phyloP scores from a whole-genome alignment of 2,888 invertebrate genomes.

The Chalcosyrphus nemorum region DNA sequence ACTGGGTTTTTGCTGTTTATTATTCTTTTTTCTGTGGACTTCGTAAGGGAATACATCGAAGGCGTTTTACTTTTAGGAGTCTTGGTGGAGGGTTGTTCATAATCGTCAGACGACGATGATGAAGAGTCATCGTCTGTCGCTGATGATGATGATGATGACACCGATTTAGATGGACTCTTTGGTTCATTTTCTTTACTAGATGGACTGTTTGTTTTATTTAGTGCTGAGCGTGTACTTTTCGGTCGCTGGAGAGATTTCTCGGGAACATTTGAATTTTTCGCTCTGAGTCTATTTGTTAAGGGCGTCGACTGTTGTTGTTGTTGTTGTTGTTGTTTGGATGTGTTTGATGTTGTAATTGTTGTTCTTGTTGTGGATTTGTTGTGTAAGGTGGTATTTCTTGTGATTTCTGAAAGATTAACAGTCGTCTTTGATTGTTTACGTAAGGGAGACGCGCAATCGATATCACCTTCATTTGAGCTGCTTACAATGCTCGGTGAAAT shows the following conservation, averaged over 20 bases:
- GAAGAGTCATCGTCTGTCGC: not conserved
- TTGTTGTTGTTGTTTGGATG: too few relatives aligned
- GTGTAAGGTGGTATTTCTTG: not conserved
- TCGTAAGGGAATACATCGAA: not conserved
- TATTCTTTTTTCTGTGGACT: constrained; percentile 4
- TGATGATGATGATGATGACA: constrained; percentile 16
- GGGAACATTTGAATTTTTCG: constrained; percentile 59
- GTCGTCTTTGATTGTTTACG: constrained; percentile 75
- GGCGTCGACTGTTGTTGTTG: not conserved
- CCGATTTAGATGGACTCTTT: constrained; percentile 41
- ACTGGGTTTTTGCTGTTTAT: constrained; percentile 22
- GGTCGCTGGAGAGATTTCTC: constrained; percentile 12
- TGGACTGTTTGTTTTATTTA: constrained; percentile 58
- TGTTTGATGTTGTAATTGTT: not conserved
- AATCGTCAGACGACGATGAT: constrained; percentile 22
- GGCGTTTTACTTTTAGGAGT: not conserved
- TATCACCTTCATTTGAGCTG: constrained; percentile 46
- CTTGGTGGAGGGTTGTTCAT: not conserved
- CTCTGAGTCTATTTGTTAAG: constrained; percentile 25
- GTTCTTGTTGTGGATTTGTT: not conserved
- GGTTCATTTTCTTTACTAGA: constrained; percentile 69
- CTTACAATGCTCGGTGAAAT: constrained; percentile 71
- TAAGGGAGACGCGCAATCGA: constrained; percentile 73
- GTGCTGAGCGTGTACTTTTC: constrained; percentile 1
- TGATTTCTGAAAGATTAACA: constrained; percentile 63